These are phyloP conservation scores for Drosophila trichaetosa DNA, from an alignment of 2,888 invertebrate species.

Conservation along the genomic window DNA sequence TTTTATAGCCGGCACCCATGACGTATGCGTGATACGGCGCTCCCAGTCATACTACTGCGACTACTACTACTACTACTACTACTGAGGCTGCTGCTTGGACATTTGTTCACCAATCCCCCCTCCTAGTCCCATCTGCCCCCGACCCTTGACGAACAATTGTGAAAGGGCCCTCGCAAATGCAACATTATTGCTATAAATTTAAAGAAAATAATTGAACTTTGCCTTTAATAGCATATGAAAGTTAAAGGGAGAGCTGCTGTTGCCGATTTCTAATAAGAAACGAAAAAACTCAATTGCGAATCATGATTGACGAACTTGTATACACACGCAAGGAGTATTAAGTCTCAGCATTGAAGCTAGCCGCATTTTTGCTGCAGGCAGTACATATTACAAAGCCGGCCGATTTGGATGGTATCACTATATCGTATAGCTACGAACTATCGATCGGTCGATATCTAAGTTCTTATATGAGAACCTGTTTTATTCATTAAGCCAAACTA, in stretches of 20 bases:
- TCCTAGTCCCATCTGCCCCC: not conserved
- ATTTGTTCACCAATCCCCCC: not conserved
- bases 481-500: not conserved
- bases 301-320: not conserved
- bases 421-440: not conserved
- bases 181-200: constrained; percentile 8
- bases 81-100: constrained; percentile 22
- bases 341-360: not conserved
- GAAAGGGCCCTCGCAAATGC: constrained; percentile 47
- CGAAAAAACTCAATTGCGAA: not conserved
- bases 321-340: not conserved
- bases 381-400: not conserved
- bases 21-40: constrained; percentile 69
- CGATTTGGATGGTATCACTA: not conserved
- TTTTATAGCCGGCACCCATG: constrained; percentile 67
- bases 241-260: not conserved
- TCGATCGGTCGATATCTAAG: not conserved
- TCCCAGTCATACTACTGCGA: constrained; percentile 12
- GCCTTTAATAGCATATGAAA: constrained; percentile 6
- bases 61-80: constrained; percentile 9
- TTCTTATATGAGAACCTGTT: not conserved
- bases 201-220: not conserved
- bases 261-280: not conserved
- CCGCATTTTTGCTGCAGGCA: not conserved
- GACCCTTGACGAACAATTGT: constrained; percentile 25